Percentiles rank a stretch among this genome's conserved stretches.
phyloP scores from a whole-genome alignment of 2,888 invertebrate genomes.

The Craniophora ligustri region DNA sequence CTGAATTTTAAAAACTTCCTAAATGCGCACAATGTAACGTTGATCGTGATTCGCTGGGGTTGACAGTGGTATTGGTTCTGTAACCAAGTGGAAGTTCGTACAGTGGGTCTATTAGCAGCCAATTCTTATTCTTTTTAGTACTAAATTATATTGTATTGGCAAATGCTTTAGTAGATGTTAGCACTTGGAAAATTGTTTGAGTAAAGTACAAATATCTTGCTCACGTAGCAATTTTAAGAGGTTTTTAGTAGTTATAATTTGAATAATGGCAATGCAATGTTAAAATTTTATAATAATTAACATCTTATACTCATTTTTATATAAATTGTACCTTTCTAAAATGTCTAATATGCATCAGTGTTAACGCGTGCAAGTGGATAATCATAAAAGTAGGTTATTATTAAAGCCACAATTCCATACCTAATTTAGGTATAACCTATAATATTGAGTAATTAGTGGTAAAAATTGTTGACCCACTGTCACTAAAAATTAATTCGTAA shows the following conservation, averaged over 20 bases:
- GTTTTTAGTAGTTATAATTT: constrained; percentile 73
- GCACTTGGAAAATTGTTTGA: constrained; percentile 67
- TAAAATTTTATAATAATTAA: constrained; percentile 66
- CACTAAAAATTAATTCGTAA: constrained; percentile 76
- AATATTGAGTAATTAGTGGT: constrained; percentile 69
- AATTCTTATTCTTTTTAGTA: constrained; percentile 72
- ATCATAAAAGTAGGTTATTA: constrained; percentile 62
- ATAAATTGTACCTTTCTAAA: constrained; percentile 70
- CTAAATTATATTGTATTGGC: constrained; percentile 67
- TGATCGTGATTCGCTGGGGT: constrained; percentile 59
- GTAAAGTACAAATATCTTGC: constrained; percentile 86
- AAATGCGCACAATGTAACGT: constrained; percentile 61
- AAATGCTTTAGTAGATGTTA: constrained; percentile 64
- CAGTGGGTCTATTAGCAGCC: constrained; percentile 76
- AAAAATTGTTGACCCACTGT: constrained; percentile 82
- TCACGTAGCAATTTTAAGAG: constrained; percentile 83
- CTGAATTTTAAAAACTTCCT: neutral
- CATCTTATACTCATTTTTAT: constrained; percentile 81
- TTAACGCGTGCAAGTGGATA: constrained; percentile 70
- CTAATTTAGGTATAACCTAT: constrained; percentile 76
- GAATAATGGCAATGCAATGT: constrained; percentile 66
- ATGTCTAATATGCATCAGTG: constrained; percentile 66
- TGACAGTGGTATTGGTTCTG: constrained; percentile 55
- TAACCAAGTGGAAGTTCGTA: constrained; percentile 60
- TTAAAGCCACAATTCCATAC: constrained; percentile 74